These are phyloP conservation scores for Alsophila aescularia DNA, from an alignment of 2,888 invertebrate species.

Conservation along the genomic window DNA sequence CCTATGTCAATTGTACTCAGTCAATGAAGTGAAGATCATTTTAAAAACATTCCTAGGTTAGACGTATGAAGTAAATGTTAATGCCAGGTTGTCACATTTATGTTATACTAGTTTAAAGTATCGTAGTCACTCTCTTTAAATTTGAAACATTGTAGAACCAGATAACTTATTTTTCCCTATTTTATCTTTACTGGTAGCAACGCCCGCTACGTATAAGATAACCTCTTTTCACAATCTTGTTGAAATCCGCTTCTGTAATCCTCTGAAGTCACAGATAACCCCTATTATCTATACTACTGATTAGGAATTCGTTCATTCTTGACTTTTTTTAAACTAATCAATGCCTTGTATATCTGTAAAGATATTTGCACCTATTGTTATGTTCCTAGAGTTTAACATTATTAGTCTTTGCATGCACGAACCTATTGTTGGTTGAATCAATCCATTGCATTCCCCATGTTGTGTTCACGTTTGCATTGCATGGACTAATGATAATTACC, in stretches of 20 bases:
- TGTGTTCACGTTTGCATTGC: not conserved
- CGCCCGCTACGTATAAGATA: conserved; percentile 14
- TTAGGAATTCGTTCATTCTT: not conserved
- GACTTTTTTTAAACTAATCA: too few relatives aligned
- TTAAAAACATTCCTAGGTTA: too few relatives aligned
- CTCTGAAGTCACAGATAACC: conserved; percentile 5
- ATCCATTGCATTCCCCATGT: not conserved
- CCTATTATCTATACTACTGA: not conserved
- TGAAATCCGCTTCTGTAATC: not conserved
- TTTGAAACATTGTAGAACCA: too few relatives aligned
- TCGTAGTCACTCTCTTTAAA: too few relatives aligned
- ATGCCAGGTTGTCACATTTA: too few relatives aligned
- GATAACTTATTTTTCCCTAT: too few relatives aligned
- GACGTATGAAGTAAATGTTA: too few relatives aligned
- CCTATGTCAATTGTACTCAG: conserved; percentile 1
- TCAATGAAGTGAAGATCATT: conserved; percentile 5
- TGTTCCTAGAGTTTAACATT: not conserved
- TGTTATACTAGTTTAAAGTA: too few relatives aligned
- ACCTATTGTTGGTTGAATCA: not conserved
- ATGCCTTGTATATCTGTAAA: too few relatives aligned
- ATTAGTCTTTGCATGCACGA: conserved; percentile 1
- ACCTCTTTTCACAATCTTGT: conserved; percentile 20
- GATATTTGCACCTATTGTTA: too few relatives aligned
- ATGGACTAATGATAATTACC: not conserved
- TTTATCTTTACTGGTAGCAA: not conserved